Conservation (phyloP, 2,888 invertebrate genomes). For the Drosophila siamana region DNA sequence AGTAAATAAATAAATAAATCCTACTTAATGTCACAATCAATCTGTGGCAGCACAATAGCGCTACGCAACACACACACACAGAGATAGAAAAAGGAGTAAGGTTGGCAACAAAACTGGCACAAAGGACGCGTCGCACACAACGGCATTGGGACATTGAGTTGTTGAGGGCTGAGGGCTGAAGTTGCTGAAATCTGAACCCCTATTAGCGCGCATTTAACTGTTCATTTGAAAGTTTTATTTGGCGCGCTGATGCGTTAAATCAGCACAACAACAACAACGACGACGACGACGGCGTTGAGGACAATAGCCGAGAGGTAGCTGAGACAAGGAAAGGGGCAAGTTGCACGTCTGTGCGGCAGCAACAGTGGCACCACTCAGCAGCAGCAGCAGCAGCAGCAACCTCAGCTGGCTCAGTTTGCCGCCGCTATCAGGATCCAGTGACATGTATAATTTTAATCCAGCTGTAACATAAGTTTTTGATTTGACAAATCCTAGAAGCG, state of each 20-base stretch:
- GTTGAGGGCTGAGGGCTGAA: constrained; percentile 56
- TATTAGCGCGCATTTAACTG: constrained; percentile 84
- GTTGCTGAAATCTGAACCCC: constrained; percentile 83
- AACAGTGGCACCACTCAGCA: constrained; percentile 27
- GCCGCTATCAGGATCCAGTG: constrained; percentile 52
- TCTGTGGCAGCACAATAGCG: constrained; percentile 68
- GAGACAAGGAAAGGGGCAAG: constrained; percentile 19
- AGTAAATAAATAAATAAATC: constrained; percentile 84
- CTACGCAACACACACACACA: not conserved
- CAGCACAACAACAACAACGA: constrained; percentile 69
- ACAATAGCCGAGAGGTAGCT: constrained; percentile 4
- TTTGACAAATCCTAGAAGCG: constrained; percentile 73
- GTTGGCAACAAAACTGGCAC: constrained; percentile 50
- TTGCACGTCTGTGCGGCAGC: constrained; percentile 14
- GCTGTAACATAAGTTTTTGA: constrained; percentile 84
- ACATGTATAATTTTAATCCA: constrained; percentile 84
- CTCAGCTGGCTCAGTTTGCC: constrained; percentile 7
- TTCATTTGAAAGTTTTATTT: constrained; percentile 84
- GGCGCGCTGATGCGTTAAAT: constrained; percentile 84
- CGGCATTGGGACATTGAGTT: not conserved
- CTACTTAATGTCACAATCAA: constrained; percentile 85
- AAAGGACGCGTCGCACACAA: constrained; percentile 2
- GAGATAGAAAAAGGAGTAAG: constrained; percentile 49
- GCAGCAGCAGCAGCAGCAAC: too few species aligned
- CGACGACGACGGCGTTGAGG: constrained; percentile 18